A percentile compares a stretch with the other conserved stretches of the same genome.
Conservation (phyloP, 2,797 vertebrate species). For the Coregonus ussuriensis region DNA sequence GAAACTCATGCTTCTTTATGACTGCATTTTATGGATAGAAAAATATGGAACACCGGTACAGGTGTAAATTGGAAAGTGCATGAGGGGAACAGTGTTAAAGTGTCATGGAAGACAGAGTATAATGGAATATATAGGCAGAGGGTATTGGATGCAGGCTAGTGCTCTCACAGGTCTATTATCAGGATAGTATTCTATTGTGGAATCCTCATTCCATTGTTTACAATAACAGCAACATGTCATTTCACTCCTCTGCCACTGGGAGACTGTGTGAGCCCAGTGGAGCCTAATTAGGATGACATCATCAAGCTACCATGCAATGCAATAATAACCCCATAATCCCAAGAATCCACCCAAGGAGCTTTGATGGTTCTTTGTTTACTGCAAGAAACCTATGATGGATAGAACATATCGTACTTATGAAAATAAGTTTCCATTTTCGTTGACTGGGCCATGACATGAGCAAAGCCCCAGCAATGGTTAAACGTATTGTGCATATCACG, state of each 20-base stretch:
- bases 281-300: conserved; percentile 47
- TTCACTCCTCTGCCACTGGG: conserved; percentile 36
- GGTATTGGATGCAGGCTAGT: not conserved
- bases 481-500: not conserved
- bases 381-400: not conserved
- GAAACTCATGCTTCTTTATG: not conserved
- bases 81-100: not conserved
- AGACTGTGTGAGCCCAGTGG: conserved; percentile 46
- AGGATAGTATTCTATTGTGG: not conserved
- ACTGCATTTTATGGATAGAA: not conserved
- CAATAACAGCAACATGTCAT: conserved; percentile 28
- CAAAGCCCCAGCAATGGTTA: not conserved
- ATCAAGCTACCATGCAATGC: conserved; percentile 11
- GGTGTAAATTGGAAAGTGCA: not conserved
- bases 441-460: not conserved
- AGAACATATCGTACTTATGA: not conserved
- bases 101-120: not conserved
- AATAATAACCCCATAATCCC: not conserved
- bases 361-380: not conserved
- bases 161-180: not conserved
- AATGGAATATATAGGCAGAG: not conserved
- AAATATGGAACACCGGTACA: too few species aligned
- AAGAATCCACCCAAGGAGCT: not conserved
- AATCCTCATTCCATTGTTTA: not conserved
- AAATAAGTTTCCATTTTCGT: not conserved